phyloP scores from a whole-genome alignment of 2,797 vertebrate species.

The Chloroceryle amazona region DNA sequence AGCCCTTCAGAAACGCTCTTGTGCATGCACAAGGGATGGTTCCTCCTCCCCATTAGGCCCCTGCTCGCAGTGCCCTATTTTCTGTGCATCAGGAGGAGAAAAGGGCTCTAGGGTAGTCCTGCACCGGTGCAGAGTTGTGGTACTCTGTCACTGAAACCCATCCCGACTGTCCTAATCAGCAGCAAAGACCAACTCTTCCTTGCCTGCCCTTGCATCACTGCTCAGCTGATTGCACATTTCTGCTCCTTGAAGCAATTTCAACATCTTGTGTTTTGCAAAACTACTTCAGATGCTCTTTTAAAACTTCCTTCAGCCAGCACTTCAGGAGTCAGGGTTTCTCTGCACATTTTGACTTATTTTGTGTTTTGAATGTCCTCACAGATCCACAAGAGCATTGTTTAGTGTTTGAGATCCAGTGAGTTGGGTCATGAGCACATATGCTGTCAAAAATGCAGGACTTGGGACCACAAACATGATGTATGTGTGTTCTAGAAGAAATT shows the following conservation, averaged over 20 bases:
- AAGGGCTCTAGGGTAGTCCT: fast-evolving
- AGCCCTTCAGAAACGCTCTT: background rate
- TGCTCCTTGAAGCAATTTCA: background rate
- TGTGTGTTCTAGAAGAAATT: background rate
- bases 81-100: fast-evolving
- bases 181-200: background rate
- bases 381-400: fast-evolving
- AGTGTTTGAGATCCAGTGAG: background rate
- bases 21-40: background rate
- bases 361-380: background rate
- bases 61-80: background rate
- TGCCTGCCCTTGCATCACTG: background rate
- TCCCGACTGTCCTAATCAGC: background rate
- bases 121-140: background rate
- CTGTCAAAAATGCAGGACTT: background rate
- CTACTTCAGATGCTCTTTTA: background rate
- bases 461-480: background rate
- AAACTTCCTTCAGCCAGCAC: background rate
- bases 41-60: background rate
- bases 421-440: background rate
- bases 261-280: background rate
- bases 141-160: background rate
- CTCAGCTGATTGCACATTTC: fast-evolving
- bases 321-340: background rate
- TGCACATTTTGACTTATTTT: background rate